Evolutionary conservation across 2,888 invertebrate species (phyloP).

Genomic region (Meiosimyza platycephala): DNA sequence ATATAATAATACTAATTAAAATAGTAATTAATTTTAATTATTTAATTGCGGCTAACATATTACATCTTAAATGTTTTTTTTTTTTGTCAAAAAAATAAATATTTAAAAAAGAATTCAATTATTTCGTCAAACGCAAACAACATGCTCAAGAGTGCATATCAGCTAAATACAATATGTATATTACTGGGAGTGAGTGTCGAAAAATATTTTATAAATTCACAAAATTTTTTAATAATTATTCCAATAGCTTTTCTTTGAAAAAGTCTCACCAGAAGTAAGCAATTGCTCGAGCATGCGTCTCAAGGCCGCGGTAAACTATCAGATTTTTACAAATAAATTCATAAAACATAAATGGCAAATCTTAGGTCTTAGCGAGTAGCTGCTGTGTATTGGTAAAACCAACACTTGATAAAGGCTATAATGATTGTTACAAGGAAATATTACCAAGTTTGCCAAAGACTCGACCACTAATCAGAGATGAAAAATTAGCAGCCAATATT

Average conservation of each 20-base stretch:
- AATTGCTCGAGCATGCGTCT: not conserved
- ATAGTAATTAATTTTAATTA: no score
- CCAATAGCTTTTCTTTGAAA: not conserved
- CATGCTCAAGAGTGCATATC: no score
- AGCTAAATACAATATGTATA: no score
- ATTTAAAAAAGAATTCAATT: no score
- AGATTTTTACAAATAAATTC: not conserved
- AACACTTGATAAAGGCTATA: not conserved
- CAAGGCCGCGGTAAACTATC: not conserved
- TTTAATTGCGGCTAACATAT: no score
- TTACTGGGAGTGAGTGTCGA: not conserved
- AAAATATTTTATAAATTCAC: no score
- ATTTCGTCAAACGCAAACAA: no score
- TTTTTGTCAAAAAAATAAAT: no score
- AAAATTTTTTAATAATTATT: no score
- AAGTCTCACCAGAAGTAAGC: no score
- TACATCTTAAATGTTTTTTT: no score
- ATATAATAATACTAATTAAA: no score
- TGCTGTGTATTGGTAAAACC: not conserved
- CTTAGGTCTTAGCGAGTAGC: not conserved
- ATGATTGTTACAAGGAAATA: slow-evolving; percentile 7
- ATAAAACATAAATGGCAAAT: not conserved
- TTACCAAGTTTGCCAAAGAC: slow-evolving; percentile 40
- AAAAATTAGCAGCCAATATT: slow-evolving; percentile 50
- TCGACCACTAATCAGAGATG: slow-evolving; percentile 40